Evolutionary conservation across 2,797 vertebrate species (phyloP).

Genomic region (Alfaro cultratus): DNA sequence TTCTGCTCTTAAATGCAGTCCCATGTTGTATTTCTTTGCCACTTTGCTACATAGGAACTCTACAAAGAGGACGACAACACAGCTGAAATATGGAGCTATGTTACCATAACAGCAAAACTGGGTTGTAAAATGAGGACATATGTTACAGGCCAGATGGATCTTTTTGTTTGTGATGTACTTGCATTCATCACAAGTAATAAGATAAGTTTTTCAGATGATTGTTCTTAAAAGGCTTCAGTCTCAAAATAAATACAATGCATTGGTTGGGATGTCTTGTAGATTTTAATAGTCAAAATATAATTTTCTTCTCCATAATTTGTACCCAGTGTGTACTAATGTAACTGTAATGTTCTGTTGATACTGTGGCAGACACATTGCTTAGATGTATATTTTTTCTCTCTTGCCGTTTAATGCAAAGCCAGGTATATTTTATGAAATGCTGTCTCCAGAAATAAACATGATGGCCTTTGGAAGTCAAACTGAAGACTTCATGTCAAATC

Average conservation of each 20-base stretch:
- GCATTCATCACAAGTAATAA: neutral
- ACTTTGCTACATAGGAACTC: neutral
- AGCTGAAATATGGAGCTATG: neutral
- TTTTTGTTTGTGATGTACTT: neutral
- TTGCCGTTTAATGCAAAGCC: neutral
- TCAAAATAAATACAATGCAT: neutral
- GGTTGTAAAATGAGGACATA: neutral
- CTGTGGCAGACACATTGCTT: neutral
- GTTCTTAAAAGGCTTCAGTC: neutral
- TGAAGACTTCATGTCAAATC: slow-evolving; percentile 25
- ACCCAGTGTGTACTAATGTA: neutral
- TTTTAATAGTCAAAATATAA: neutral
- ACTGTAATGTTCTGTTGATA: neutral
- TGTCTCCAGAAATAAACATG: slow-evolving; percentile 4
- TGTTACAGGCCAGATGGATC: neutral
- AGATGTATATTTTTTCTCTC: neutral
- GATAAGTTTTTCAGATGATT: neutral
- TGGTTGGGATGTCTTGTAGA: neutral
- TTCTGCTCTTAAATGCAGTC: neutral
- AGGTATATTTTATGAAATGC: neutral
- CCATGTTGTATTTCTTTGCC: neutral
- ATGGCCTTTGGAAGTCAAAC: slow-evolving; percentile 27
- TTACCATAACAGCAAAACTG: neutral
- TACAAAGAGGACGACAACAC: neutral
- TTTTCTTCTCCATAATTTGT: neutral